Conservation (phyloP, 2,888 invertebrate genomes). For the Hirtodrosophila confusa region DNA sequence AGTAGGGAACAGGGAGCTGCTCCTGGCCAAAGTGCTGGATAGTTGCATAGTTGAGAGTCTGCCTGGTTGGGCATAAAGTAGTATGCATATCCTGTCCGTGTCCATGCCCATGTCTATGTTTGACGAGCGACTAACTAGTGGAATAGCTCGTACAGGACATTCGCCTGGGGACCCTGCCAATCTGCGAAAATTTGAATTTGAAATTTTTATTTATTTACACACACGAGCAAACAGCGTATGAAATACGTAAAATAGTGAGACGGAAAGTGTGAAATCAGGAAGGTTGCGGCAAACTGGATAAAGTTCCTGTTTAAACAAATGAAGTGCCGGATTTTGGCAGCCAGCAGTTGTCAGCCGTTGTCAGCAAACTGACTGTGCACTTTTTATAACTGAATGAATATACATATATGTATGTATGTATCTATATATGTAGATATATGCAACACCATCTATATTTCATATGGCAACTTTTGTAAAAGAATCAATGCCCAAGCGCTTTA, state of each 20-base stretch:
- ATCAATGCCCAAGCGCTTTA: constrained; percentile 27
- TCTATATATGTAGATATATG: not conserved
- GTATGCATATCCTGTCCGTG: constrained; percentile 5
- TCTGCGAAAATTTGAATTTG: constrained; percentile 76
- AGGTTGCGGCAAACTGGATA: constrained; percentile 23
- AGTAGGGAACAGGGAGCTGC: not conserved
- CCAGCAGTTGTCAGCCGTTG: constrained; percentile 26
- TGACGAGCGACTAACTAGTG: constrained; percentile 73
- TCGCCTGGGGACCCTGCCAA: constrained; percentile 59
- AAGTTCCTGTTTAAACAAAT: constrained; percentile 72
- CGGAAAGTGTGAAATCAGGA: constrained; percentile 13
- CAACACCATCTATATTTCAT: constrained; percentile 49
- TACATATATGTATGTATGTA: too few species aligned
- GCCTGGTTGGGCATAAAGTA: constrained; percentile 5
- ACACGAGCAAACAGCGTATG: constrained; percentile 14
- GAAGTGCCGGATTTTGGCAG: constrained; percentile 48
- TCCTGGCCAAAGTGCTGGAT: constrained; percentile 14
- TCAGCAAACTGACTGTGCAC: constrained; percentile 37
- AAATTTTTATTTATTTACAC: constrained; percentile 76
- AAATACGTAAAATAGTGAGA: constrained; percentile 23
- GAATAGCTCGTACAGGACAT: constrained; percentile 18
- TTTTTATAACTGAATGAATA: constrained; percentile 11
- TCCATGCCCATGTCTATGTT: constrained; percentile 43
- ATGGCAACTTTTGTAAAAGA: constrained; percentile 21
- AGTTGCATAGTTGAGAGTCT: constrained; percentile 8